Evolutionary conservation across 2,888 invertebrate genomes (phyloP), one percentile per base, ranked within the genome.

Genomic region (Prosapia bicincta): DNA sequence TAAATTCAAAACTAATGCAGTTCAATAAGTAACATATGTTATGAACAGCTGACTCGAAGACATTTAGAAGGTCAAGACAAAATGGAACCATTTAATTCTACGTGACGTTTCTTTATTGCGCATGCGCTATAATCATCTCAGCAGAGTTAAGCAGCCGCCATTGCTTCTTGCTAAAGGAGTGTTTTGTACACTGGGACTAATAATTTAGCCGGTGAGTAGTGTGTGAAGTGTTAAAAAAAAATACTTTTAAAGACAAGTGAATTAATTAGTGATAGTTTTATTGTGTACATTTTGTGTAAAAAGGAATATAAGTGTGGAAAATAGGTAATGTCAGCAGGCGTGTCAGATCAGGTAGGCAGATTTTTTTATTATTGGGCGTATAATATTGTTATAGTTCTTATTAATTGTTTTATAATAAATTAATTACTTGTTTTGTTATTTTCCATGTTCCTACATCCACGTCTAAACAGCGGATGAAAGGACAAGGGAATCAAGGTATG

Each of bases 401-500:
- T n/a, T n/a, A n/a, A n/a, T n/a, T n/a, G n/a, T n/a, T n/a, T n/a
- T n/a, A n/a, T 81, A 82, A 82, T 82, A 80, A 80, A 82, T 80
- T 78, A 78, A 79, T 78, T 81, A 79, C 76, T 80, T 81, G 78
- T 81, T 80, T 79, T 81, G 78, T 77, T 76, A 74, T 78, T 79
- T 80, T 74, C 78, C 75, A 72, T 78, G 86, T 87, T 87, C 89
- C 88, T 89, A 88, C 88, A 83, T 83, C 82, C 83, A 84, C 83
- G 81, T 83, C 83, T 82, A 83, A 85, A 81, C 86, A 92, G 92
- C 92, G 92, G 90, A 92, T 92, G 91, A 93, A 92, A 92, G 92
- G 92, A 90, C 92, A 92, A 90, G 92, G 92, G 89, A 92, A 92
- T 87, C 92, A 91, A 91, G 92, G 92, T 92, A 89, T 83, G 83